These are phyloP conservation scores for Lepidochitona cinerea DNA, from an alignment of 2,888 invertebrate species.

Conservation along the genomic window DNA sequence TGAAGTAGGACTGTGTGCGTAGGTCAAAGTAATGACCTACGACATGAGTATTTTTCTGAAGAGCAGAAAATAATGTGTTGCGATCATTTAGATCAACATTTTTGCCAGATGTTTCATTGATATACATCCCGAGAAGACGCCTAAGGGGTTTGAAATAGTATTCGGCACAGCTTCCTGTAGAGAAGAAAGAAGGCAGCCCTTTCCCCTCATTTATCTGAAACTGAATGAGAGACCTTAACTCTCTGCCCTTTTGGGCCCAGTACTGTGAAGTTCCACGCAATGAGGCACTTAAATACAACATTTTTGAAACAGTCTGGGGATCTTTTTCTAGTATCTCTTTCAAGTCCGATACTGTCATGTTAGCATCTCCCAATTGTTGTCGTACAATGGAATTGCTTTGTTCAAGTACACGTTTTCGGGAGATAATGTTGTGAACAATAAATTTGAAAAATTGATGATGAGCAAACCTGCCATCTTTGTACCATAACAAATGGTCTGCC, in stretches of 20 bases:
- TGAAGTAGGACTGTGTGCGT: too few species aligned
- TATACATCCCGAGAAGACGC: slow-evolving; percentile 28
- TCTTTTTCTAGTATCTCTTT: too few species aligned
- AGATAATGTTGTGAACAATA: slow-evolving; percentile 12
- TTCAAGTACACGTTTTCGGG: slow-evolving; percentile 4
- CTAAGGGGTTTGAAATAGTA: slow-evolving; percentile 39
- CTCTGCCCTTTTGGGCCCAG: slow-evolving; percentile 15
- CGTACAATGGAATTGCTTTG: background rate
- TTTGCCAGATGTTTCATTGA: slow-evolving; percentile 22
- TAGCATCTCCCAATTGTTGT: slow-evolving; percentile 5
- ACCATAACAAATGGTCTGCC: slow-evolving; percentile 12
- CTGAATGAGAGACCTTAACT: slow-evolving; percentile 16
- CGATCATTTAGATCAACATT: slow-evolving; percentile 21
- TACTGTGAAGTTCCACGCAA: slow-evolving; percentile 21
- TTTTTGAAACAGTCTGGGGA: background rate
- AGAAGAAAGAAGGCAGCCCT: slow-evolving; percentile 36
- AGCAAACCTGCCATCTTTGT: slow-evolving; percentile 16
- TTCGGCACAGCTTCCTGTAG: slow-evolving; percentile 43
- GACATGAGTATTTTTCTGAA: slow-evolving; percentile 34
- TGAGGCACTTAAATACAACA: slow-evolving; percentile 22
- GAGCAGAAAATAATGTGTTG: slow-evolving; percentile 22
- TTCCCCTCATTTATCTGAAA: slow-evolving; percentile 17
- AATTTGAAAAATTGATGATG: slow-evolving; percentile 13
- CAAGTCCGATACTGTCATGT: background rate
- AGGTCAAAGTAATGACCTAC: too few species aligned